These are phyloP conservation scores for Drosophila pseudotakahashii DNA, from an alignment of 2,888 invertebrate genomes.

Conservation along the genomic window DNA sequence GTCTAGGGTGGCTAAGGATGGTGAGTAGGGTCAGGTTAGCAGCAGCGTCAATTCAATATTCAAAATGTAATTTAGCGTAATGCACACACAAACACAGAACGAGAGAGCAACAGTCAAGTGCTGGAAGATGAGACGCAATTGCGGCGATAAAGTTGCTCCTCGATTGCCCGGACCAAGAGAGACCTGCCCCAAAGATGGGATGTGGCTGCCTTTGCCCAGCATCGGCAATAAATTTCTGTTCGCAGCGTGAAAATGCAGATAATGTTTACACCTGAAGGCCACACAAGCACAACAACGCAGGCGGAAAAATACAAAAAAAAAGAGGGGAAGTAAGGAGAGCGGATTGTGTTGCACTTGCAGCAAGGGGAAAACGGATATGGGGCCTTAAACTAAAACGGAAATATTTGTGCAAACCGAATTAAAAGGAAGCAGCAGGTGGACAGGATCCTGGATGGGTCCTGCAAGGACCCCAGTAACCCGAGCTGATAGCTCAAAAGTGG, in stretches of 20 bases:
- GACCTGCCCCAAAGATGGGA: slow-evolving; percentile 17
- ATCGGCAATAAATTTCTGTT: slow-evolving; percentile 60
- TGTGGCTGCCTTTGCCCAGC: slow-evolving; percentile 6
- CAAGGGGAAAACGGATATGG: slow-evolving; percentile 56
- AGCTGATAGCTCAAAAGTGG: slow-evolving; percentile 2
- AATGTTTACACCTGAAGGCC: slow-evolving; percentile 72
- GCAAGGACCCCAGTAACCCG: neutral
- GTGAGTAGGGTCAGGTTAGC: slow-evolving; percentile 29
- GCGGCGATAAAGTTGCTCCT: slow-evolving; percentile 62
- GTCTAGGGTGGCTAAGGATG: neutral
- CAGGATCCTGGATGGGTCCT: neutral
- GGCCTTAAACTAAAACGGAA: slow-evolving; percentile 55
- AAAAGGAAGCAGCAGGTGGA: slow-evolving; percentile 24
- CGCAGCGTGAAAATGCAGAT: slow-evolving; percentile 61
- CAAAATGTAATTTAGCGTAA: slow-evolving; percentile 79
- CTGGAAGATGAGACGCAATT: slow-evolving; percentile 64
- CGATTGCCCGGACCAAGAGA: slow-evolving; percentile 37
- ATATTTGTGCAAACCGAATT: slow-evolving; percentile 48
- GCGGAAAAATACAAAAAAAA: neutral
- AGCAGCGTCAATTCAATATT: slow-evolving; percentile 71
- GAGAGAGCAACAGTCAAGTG: slow-evolving; percentile 26
- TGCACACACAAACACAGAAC: slow-evolving; percentile 56
- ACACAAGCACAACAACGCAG: slow-evolving; percentile 4
- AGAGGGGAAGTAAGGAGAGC: too few species aligned
- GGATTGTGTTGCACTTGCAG: slow-evolving; percentile 5